Evolutionary conservation across 2,797 vertebrate genomes (phyloP).

Genomic region (Caiman crocodilus): DNA sequence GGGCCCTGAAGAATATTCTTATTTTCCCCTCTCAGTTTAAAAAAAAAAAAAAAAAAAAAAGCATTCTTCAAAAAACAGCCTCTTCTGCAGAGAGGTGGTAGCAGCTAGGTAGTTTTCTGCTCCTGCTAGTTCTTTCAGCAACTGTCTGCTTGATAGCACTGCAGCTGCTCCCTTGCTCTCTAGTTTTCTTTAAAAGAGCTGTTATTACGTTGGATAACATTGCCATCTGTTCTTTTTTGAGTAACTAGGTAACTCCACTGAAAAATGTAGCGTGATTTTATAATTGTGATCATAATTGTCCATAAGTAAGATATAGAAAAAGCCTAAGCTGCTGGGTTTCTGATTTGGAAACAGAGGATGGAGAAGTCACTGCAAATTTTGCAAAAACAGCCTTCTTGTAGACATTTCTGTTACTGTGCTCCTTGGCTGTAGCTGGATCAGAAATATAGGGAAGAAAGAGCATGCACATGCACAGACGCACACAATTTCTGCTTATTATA

Average conservation of each 20-base stretch:
- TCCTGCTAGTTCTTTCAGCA: not conserved
- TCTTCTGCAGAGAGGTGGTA: not conserved
- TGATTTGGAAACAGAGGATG: not conserved
- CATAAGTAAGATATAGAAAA: not conserved
- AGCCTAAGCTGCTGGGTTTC: not conserved
- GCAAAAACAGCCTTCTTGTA: not conserved
- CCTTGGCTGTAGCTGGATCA: not conserved
- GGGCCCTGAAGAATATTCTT: not conserved
- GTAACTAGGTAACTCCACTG: not conserved
- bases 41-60: too few relatives aligned
- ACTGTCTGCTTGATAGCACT: not conserved
- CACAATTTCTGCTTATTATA: not conserved
- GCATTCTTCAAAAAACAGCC: not conserved
- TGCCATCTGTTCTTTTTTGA: not conserved
- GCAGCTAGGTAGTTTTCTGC: not conserved
- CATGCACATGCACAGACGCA: fast-evolving
- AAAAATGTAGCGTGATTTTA: not conserved
- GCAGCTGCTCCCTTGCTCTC: not conserved
- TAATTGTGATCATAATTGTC: not conserved
- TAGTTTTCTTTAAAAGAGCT: not conserved
- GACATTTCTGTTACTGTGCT: not conserved
- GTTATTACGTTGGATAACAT: not conserved
- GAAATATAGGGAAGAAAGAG: not conserved
- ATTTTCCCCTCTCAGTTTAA: not conserved
- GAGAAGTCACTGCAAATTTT: not conserved